Percentiles rank a stretch among this genome's conserved stretches.
phyloP scores from a whole-genome alignment of 1,140 invertebrate species.

The Rhagoletis pomonella region DNA sequence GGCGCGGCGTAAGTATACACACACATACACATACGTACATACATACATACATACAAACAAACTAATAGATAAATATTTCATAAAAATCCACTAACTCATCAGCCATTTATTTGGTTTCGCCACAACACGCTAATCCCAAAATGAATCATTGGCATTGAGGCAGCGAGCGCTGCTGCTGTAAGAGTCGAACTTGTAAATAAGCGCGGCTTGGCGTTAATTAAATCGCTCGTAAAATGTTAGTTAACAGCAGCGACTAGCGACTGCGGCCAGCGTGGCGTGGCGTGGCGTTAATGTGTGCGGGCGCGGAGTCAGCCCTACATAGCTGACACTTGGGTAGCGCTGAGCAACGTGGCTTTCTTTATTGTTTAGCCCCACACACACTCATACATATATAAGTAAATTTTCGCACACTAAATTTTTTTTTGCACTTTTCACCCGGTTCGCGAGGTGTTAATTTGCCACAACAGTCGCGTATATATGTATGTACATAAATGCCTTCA shows the following conservation, averaged over 20 bases:
- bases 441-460: slow-evolving; percentile 28
- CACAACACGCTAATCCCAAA: not conserved
- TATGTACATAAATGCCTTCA: not conserved
- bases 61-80: slow-evolving; percentile 56
- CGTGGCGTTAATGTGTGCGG: not conserved
- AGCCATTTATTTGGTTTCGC: not conserved
- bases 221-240: not conserved
- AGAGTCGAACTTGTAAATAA: not conserved
- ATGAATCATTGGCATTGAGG: slow-evolving; percentile 17
- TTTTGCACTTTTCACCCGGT: not conserved
- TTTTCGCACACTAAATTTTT: too few relatives aligned
- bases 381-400: not conserved
- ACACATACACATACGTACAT: not conserved
- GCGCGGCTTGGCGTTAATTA: slow-evolving; percentile 4
- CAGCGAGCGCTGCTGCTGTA: not conserved
- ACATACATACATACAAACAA: not conserved
- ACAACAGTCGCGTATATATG: not conserved
- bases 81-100: not conserved
- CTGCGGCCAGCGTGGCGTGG: too few relatives aligned
- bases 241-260: too few relatives aligned
- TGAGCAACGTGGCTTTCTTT: not conserved
- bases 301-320: not conserved
- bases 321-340: not conserved
- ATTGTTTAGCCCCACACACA: not conserved
- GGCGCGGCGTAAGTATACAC: slow-evolving; percentile 89